Evolutionary conservation across 2,888 invertebrate genomes (phyloP).

Genomic region (Oxytorus armatus): DNA sequence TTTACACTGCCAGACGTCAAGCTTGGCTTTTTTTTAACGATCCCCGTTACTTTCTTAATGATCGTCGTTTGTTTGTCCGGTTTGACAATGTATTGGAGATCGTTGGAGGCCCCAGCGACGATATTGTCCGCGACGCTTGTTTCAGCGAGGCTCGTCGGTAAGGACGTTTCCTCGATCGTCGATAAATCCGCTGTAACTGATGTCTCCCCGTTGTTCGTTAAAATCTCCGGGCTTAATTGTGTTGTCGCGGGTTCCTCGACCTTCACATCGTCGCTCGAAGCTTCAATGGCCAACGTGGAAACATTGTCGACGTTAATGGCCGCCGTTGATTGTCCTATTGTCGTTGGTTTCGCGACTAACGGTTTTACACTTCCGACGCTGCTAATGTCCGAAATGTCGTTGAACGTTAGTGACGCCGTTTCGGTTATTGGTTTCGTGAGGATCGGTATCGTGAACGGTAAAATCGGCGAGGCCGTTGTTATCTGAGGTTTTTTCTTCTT

Average conservation of each 20-base stretch:
- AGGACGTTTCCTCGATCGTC: neutral
- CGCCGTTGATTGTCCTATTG: neutral
- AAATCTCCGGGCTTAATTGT: neutral
- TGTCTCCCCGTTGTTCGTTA: neutral
- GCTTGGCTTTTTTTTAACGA: slow-evolving; percentile 73
- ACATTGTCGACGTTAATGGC: neutral
- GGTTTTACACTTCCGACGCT: slow-evolving; percentile 29
- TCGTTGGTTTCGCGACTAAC: slow-evolving; percentile 38
- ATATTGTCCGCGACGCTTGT: neutral
- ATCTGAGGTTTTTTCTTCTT: slow-evolving; percentile 74
- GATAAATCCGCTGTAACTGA: neutral
- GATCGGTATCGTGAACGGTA: slow-evolving; percentile 78
- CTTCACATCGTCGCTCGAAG: slow-evolving; percentile 4
- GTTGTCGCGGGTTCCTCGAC: slow-evolving; percentile 1
- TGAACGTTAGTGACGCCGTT: slow-evolving; percentile 3
- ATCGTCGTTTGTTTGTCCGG: slow-evolving; percentile 65
- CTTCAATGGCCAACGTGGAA: neutral
- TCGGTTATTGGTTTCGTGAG: slow-evolving; percentile 70
- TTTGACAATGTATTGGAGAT: slow-evolving; percentile 61
- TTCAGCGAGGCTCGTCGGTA: neutral
- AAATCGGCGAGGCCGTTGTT: slow-evolving; percentile 74
- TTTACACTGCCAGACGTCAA: slow-evolving; percentile 74
- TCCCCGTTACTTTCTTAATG: slow-evolving; percentile 66
- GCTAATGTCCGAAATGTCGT: slow-evolving; percentile 12
- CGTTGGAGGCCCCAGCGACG: slow-evolving; percentile 54